Base-by-base conservation (phyloP, 2,888 invertebrate species). In the Mycalesis mineus region DNA sequence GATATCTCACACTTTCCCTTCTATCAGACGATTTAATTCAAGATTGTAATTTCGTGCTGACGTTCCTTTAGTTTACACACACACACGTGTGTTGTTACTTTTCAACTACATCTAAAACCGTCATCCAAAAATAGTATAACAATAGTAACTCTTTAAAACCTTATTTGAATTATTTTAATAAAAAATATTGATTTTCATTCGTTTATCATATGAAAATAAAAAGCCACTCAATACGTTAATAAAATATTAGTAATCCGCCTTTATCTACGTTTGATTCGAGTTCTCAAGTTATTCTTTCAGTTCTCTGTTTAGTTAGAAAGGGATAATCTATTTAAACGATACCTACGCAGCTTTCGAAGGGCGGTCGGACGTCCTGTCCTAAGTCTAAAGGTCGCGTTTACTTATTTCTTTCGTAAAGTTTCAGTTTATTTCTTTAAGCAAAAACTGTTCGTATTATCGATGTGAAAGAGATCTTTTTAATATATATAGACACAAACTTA, bases 331-430 rank as follows among this genome's bases (percentile, higher is more conserved):
- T 60, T 65, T 60, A 60, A 58, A 54, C 47, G 58, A 58, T 53
- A 49, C 37, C 55, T 60, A 56, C 42, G 60, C 50, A 42, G 55
- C 58, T 57, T 55, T 52, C 50, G 63, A 61, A 65, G 66, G 63
- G 55, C 65, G 63, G 28, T 42, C 31, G 62, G 57, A 62, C 60
- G 66, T 63, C 56, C 60, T 62, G 60, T 60, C 61, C 63, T 55
- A 28, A 52, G 39, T 37, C 50, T 56, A 56, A 61, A 65, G 62
- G 64, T 64, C 64, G 59, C 44, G 37, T 56, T 55, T 55, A 54
- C 15, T 49, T 48, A 14, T 51, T 52, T 54, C 52, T 58, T 54
- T 44, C 39, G 48, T 40, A 50, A 59, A 47, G 44, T 60, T 58
- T 57, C 41, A 53, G 49, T 50, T 44, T 57, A 49, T 53, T 45